Evolutionary conservation across 2,888 invertebrate species (phyloP), one percentile per base, ranked within the genome.

Genomic region (Papilio protenor): DNA sequence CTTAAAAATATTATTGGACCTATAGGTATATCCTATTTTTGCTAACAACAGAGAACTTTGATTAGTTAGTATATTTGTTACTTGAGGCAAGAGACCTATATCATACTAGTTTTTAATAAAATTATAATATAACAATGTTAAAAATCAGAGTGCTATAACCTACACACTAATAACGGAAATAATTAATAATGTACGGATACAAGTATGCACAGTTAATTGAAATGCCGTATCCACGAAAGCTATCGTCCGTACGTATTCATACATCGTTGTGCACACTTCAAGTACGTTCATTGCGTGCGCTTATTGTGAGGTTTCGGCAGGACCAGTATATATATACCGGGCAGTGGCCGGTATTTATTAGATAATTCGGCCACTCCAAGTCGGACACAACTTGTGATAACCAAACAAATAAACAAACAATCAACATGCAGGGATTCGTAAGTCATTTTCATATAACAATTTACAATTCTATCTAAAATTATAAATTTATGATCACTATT

Each of bases 401-500:
- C 82, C 81, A 82, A 83, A 85, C 81, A 82, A 87, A 85, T 81
- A 82, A 87, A 85, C 80, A 85, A 69, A 52, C 76, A 81, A 79
- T 73, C 83, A 91, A 82, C 86, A 93, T 94, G 94, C 90, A 93
- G 90, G 87, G 84, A 87, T 87, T 94, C 86, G 94, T 94, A 89
- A 94, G 94, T 93, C 71, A 12, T 72, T 52, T 52, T 45, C 61
- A 74, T 18, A 23, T 27, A n/a, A 11, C n/a, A 10, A 55, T 33
- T 16, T 33, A 33, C 40, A 40, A 40, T 40, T 40, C 40, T 40
- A 40, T 8, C 8, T 16, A 16, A 49, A 12, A 49, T 49, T 2
- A 49, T 14, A 49, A 55, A 18, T 55, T 18, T 55, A 55, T 55
- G n/a, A 6, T 21, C n/a, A n/a, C 2, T 27, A 27, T 27, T 27